phyloP scores from a whole-genome alignment of 2,113 vertebrate species.

The Pteruthius melanotis region DNA sequence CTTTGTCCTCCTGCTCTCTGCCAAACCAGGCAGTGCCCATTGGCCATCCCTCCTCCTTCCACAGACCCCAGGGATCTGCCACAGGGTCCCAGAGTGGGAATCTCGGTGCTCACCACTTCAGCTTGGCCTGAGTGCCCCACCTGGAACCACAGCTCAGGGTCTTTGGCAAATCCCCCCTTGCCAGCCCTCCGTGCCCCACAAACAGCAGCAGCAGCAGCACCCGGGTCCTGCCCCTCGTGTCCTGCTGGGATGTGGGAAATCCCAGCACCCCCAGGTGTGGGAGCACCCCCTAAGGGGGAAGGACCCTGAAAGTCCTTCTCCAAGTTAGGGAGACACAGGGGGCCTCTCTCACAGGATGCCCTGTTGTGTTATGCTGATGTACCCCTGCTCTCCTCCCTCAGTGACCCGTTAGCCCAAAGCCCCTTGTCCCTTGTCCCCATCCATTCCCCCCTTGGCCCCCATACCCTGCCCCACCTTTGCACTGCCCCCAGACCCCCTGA shows the following conservation, averaged over 20 bases:
- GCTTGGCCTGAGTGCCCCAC: not conserved
- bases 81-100: not conserved
- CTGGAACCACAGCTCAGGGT: too few relatives aligned
- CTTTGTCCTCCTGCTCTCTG: not conserved
- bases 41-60: not conserved
- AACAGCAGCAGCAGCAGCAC: not conserved
- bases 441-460: too few relatives aligned
- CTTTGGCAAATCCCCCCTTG: not conserved
- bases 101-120: not conserved
- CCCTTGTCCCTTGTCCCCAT: too few relatives aligned
- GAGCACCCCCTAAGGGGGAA: too few relatives aligned
- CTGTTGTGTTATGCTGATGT: too few relatives aligned
- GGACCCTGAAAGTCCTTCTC: too few relatives aligned
- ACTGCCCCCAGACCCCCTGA: too few relatives aligned
- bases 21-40: not conserved
- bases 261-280: fast-evolving
- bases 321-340: too few relatives aligned
- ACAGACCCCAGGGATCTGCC: not conserved
- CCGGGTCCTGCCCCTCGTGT: not conserved
- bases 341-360: too few relatives aligned
- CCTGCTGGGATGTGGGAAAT: not conserved
- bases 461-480: too few relatives aligned
- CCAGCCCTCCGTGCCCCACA: not conserved
- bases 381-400: too few relatives aligned
- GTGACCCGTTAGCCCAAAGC: too few relatives aligned